phyloP scores from a whole-genome alignment of 2,113 vertebrate genomes.

The Chrysochloris asiatica region DNA sequence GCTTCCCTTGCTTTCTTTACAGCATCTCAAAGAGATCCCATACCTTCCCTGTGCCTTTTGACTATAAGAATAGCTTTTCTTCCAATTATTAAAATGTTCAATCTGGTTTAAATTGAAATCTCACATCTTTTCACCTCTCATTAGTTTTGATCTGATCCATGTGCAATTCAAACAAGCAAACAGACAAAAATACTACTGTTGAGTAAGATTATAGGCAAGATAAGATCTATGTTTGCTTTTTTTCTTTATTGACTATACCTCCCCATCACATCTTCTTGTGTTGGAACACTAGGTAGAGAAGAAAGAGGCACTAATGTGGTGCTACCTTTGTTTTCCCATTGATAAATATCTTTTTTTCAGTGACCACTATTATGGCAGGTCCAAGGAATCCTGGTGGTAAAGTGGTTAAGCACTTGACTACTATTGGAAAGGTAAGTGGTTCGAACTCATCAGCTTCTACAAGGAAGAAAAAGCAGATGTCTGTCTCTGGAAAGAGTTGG shows the following conservation, averaged over 20 bases:
- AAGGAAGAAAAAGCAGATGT: no score
- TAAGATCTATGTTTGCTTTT: neutral
- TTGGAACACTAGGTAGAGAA: neutral
- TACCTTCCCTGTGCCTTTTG: neutral
- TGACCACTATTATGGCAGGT: neutral
- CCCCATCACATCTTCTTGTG: neutral
- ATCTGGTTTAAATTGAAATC: conserved; percentile 40
- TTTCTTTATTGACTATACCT: no score
- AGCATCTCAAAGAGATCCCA: neutral
- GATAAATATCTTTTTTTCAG: neutral
- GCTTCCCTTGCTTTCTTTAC: neutral
- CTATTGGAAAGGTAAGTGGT: neutral
- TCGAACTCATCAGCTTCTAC: neutral
- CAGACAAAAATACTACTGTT: neutral
- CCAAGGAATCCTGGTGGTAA: neutral
- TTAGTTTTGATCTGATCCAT: neutral
- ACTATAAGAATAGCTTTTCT: conserved; percentile 9
- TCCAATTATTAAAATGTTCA: conserved; percentile 19
- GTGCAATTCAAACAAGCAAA: neutral
- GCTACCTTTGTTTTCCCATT: neutral
- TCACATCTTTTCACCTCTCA: neutral
- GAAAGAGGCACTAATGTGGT: neutral
- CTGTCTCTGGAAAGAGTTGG: no score
- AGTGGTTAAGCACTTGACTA: neutral
- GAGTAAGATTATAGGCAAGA: neutral